These are phyloP conservation scores for Reticulitermes lucifugus DNA, from an alignment of 2,888 invertebrate genomes.

Conservation along the genomic window DNA sequence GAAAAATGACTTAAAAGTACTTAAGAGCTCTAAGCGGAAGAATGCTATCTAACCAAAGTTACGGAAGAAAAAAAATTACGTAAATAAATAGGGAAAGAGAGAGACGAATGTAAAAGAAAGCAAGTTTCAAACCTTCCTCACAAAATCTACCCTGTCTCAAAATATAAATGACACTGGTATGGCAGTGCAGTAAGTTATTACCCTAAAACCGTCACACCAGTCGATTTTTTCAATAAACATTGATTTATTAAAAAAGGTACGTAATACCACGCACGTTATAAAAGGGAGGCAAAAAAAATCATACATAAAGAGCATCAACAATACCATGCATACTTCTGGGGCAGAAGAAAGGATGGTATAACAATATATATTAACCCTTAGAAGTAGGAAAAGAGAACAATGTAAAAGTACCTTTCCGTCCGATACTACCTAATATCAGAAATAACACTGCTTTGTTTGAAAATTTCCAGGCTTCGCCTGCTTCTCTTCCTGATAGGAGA, in stretches of 20 bases:
- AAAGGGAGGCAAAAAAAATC: background rate
- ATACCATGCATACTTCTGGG: background rate
- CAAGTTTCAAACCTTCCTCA: conserved; percentile 20
- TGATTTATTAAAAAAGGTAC: conserved; percentile 7
- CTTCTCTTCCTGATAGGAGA: no score
- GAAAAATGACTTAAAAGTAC: background rate
- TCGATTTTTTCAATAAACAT: conserved; percentile 20
- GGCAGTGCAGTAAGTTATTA: conserved; percentile 7
- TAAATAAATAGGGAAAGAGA: background rate
- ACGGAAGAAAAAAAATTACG: background rate
- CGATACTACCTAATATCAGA: no score
- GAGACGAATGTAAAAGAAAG: background rate
- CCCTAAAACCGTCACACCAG: background rate
- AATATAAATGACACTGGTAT: background rate
- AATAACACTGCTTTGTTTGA: no score
- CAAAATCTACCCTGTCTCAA: background rate
- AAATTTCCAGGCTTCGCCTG: no score
- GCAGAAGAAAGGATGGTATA: background rate
- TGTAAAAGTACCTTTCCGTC: no score
- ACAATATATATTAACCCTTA: background rate
- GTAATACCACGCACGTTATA: background rate
- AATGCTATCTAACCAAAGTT: background rate
- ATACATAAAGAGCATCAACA: background rate
- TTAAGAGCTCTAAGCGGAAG: background rate
- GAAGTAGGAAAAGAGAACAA: no score